These are phyloP conservation scores for Amyelois transitella DNA, from an alignment of 1,140 invertebrate species.

Conservation along the genomic window DNA sequence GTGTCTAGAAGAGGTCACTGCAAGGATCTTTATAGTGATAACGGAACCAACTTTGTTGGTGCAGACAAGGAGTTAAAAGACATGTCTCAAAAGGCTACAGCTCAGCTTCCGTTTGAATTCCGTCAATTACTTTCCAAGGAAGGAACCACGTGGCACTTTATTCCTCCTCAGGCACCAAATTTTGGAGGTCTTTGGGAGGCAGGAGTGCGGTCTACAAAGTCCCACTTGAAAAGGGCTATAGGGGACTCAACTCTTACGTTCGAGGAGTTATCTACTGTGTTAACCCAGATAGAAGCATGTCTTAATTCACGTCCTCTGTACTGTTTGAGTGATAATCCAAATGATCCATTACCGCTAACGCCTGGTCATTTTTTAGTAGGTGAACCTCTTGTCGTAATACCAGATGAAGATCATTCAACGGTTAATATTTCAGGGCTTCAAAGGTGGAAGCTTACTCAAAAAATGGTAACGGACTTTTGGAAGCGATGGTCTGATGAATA, in stretches of 20 bases:
- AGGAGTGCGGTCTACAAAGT: not conserved
- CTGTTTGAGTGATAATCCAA: conserved; percentile 1
- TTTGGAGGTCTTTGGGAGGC: too few species aligned
- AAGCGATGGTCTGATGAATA: conserved; percentile 5
- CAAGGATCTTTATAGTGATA: conserved; percentile 7
- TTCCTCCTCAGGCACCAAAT: conserved; percentile 5
- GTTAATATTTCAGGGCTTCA: not conserved
- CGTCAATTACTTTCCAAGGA: not conserved
- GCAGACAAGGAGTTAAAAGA: not conserved
- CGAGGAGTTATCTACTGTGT: conserved; percentile 2
- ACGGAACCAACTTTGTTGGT: too few species aligned
- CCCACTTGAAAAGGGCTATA: conserved; percentile 4
- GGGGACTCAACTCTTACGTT: conserved; percentile 2
- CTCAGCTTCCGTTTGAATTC: not conserved
- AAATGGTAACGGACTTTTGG: conserved; percentile 9
- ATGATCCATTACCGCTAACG: conserved; percentile 2
- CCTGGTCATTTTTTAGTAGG: conserved; percentile 5
- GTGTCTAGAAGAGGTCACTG: conserved; percentile 4
- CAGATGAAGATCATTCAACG: conserved; percentile 2
- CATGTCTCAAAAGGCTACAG: not conserved
- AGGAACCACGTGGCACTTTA: conserved; percentile 8
- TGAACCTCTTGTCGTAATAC: not conserved
- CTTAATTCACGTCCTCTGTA: conserved; percentile 6
- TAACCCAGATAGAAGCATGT: conserved; percentile 6
- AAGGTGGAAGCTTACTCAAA: conserved; percentile 5